A percentile compares a stretch with the other conserved stretches of the same genome.
Evolutionary conservation across 2,113 vertebrate genomes (phyloP).

Genomic region (Donacobius atricapilla): DNA sequence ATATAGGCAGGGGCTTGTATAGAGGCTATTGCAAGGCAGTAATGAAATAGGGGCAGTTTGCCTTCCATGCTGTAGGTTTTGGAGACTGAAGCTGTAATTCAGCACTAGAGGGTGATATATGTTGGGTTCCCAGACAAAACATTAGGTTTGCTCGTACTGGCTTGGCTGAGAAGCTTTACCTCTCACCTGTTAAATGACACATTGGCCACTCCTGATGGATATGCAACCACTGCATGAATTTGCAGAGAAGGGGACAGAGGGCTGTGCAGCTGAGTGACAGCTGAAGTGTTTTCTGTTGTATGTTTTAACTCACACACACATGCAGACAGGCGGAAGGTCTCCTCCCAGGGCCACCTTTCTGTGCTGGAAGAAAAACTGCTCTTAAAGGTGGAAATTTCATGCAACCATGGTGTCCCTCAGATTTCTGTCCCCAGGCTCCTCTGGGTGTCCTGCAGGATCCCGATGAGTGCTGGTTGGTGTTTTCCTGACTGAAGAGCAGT

Average conservation of each 20-base stretch:
- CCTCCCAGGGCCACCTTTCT: not conserved
- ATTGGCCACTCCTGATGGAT: not conserved
- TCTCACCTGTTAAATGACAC: not conserved
- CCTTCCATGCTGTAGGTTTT: not conserved
- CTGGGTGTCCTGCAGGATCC: not conserved
- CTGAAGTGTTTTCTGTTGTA: not conserved
- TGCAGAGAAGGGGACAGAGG: not conserved
- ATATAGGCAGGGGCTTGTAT: not conserved
- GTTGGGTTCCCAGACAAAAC: not conserved
- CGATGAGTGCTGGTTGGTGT: rapidly evolving
- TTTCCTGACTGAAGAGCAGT: not conserved
- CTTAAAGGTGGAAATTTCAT: not conserved
- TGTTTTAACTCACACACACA: not conserved
- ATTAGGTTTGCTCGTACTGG: not conserved
- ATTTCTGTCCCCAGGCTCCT: not conserved
- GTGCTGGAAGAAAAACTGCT: not conserved
- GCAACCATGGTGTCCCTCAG: rapidly evolving
- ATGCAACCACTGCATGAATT: rapidly evolving
- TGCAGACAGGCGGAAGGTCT: rapidly evolving
- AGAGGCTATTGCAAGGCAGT: not conserved
- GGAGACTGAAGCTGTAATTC: not conserved
- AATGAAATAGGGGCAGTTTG: not conserved
- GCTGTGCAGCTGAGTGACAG: not conserved
- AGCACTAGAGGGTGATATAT: not conserved
- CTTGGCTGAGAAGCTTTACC: not conserved